A percentile compares a stretch with the other conserved stretches of the same genome.
Evolutionary conservation across 2,113 vertebrate species (phyloP).

Genomic region (Ailuropoda melanoleuca): DNA sequence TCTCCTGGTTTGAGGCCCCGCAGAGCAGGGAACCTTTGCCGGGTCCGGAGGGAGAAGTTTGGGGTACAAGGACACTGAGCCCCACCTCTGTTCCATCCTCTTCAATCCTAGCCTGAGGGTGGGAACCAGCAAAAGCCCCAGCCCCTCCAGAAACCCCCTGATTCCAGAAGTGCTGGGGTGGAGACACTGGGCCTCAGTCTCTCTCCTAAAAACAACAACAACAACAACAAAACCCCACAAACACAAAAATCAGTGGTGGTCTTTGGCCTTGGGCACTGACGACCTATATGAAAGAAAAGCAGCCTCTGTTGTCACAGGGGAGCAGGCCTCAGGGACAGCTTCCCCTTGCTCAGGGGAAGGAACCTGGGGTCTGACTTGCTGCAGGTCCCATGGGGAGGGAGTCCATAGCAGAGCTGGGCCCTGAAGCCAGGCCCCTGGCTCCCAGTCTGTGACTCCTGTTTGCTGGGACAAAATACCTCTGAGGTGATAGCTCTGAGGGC

Average conservation of each 20-base stretch:
- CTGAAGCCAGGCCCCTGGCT: not conserved
- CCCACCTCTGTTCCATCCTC: not conserved
- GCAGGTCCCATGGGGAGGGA: not conserved
- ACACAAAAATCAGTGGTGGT: not conserved
- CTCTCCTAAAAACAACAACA: not conserved
- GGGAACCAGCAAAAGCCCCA: not conserved
- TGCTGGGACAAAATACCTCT: not conserved
- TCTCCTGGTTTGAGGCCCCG: not conserved
- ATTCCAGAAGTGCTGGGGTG: not conserved
- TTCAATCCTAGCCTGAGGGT: not conserved
- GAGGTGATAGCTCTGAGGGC: not conserved
- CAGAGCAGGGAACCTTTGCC: not conserved
- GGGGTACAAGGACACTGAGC: not conserved
- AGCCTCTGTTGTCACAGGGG: not conserved
- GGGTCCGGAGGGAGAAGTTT: not conserved
- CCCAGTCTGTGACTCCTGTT: not conserved
- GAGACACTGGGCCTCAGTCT: not conserved
- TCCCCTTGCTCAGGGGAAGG: not conserved
- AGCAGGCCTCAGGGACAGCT: not conserved
- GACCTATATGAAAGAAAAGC: not conserved
- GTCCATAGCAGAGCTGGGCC: not conserved
- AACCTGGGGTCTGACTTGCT: not conserved
- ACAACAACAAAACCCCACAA: not conserved
- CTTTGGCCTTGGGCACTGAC: not conserved
- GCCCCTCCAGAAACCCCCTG: not conserved